A percentile compares a stretch with the other conserved stretches of the same genome.
Conservation (phyloP, 2,797 vertebrate genomes). For the Melanotaenia pygmaea region DNA sequence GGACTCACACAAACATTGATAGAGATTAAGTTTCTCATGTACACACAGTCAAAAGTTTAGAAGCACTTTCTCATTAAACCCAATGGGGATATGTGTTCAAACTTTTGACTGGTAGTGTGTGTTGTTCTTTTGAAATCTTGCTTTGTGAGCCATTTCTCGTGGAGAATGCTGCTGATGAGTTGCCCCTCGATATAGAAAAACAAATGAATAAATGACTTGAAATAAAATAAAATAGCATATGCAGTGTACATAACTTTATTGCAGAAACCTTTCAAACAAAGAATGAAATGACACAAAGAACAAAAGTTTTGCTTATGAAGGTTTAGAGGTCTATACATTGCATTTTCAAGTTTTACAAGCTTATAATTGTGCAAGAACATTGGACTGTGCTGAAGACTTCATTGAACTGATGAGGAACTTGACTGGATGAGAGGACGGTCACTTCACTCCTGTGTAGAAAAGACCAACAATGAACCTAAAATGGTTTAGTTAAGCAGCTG, state of each 20-base stretch:
- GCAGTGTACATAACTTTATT: constrained; percentile 22
- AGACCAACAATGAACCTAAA: background rate
- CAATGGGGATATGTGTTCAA: too few relatives aligned
- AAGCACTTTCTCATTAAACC: too few relatives aligned
- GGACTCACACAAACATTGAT: too few relatives aligned
- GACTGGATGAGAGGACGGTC: background rate
- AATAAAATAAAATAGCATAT: background rate
- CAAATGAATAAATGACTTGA: background rate
- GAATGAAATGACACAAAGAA: constrained; percentile 3
- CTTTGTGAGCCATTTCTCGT: background rate
- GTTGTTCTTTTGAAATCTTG: too few relatives aligned
- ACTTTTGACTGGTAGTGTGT: too few relatives aligned
- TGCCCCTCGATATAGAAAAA: background rate
- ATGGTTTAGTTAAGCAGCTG: background rate
- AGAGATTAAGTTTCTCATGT: too few relatives aligned
- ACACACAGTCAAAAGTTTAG: too few relatives aligned
- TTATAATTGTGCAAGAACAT: constrained; percentile 6
- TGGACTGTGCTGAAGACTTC: background rate
- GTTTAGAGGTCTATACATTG: constrained; percentile 23
- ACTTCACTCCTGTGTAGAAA: constrained; percentile 35
- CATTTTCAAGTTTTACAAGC: constrained; percentile 21
- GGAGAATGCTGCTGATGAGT: background rate
- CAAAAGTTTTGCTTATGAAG: constrained; percentile 1
- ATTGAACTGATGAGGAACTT: constrained; percentile 5
- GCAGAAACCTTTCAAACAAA: constrained; percentile 14